Percentiles rank a stretch among this genome's conserved stretches.
These are phyloP conservation scores for Trigoniulus corallinus DNA, from an alignment of 1,140 invertebrate genomes.

Conservation along the genomic window DNA sequence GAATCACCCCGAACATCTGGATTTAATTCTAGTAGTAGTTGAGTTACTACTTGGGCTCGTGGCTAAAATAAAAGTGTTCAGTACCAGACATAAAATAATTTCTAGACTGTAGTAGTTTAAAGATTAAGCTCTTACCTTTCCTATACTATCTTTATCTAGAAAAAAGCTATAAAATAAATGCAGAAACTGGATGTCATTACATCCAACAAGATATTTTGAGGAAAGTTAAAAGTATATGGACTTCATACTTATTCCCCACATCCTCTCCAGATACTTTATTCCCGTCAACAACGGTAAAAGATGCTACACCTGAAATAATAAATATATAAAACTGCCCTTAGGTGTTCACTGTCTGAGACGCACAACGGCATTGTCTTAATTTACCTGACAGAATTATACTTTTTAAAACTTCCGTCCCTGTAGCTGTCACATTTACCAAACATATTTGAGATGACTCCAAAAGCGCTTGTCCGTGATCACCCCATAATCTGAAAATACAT, in stretches of 20 bases:
- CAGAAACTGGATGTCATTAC: no score
- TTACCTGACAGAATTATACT: slow-evolving; percentile 76
- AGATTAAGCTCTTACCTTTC: no score
- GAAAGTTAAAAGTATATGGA: background rate
- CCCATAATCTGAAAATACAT: slow-evolving; percentile 97
- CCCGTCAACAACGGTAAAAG: slow-evolving; percentile 91
- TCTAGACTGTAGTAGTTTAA: slow-evolving; percentile 7
- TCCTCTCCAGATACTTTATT: slow-evolving; percentile 72
- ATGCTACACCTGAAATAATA: slow-evolving; percentile 44
- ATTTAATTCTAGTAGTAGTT: slow-evolving; percentile 77
- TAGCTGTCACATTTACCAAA: slow-evolving; percentile 80
- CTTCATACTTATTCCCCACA: slow-evolving; percentile 71
- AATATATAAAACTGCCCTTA: background rate
- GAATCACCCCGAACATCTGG: slow-evolving; percentile 81
- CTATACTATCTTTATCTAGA: slow-evolving; percentile 56
- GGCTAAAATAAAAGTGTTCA: slow-evolving; percentile 34
- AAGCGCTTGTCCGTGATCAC: slow-evolving; percentile 82
- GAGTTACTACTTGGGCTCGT: slow-evolving; percentile 62
- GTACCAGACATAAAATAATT: background rate
- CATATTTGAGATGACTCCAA: slow-evolving; percentile 81
- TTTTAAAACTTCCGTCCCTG: slow-evolving; percentile 90
- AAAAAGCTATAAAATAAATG: slow-evolving; percentile 53
- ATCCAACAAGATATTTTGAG: no score
- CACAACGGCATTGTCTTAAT: background rate
- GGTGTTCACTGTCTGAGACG: background rate